Conservation (phyloP, 2,888 invertebrate genomes). For the Gari tellinella region DNA sequence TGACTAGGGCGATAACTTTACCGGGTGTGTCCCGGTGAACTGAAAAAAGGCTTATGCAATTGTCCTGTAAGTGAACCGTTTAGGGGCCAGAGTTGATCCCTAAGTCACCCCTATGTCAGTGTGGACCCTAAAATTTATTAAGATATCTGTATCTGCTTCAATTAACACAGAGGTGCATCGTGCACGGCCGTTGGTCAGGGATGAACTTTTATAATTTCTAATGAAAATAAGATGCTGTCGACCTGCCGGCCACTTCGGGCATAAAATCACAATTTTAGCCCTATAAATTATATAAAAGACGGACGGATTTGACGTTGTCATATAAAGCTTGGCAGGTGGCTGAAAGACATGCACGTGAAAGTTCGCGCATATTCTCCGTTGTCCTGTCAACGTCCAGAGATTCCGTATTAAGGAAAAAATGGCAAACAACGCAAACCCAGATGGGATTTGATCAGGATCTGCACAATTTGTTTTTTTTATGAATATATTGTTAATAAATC, state of each 20-base stretch:
- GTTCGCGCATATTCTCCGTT: too few relatives aligned
- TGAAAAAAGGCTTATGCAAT: conserved; percentile 45
- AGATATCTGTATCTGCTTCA: conserved; percentile 52
- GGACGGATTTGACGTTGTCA: conserved; percentile 39
- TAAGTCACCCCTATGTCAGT: conserved; percentile 40
- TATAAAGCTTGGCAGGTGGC: too few relatives aligned
- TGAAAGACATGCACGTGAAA: conserved; percentile 2
- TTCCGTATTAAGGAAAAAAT: too few relatives aligned
- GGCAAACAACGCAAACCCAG: too few relatives aligned
- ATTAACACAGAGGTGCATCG: conserved; percentile 41
- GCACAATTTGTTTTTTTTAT: too few relatives aligned
- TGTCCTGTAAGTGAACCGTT: conserved; percentile 61
- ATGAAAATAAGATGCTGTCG: conserved; percentile 45
- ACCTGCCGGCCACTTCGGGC: conserved; percentile 16
- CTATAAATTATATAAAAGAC: conserved; percentile 61
- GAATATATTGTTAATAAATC: too few relatives aligned
- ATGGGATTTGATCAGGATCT: too few relatives aligned
- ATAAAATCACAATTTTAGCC: conserved; percentile 48
- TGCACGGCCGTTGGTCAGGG: conserved; percentile 35
- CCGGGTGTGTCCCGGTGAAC: conserved; percentile 14
- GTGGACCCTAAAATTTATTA: conserved; percentile 40
- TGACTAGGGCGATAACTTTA: conserved; percentile 19
- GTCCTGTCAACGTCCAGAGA: too few relatives aligned
- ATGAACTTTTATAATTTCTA: conserved; percentile 53
- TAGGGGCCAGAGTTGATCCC: conserved; percentile 45